phyloP scores from a whole-genome alignment of 2,113 vertebrate genomes.

The Alexandromys fortis region DNA sequence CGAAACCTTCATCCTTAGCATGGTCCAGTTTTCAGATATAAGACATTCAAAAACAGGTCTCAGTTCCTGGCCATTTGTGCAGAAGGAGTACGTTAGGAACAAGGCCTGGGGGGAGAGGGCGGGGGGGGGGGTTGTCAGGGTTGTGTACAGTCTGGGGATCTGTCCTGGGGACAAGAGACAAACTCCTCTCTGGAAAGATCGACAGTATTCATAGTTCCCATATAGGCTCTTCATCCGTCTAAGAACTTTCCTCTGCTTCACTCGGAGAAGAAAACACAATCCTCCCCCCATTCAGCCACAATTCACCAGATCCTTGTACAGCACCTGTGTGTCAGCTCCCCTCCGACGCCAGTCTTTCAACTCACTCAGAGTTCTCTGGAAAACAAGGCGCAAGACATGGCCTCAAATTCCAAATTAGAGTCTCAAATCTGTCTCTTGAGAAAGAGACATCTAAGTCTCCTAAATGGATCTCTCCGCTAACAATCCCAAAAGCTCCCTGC shows the following conservation, averaged over 20 bases:
- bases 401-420: not conserved
- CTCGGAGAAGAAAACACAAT: not conserved
- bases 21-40: not conserved
- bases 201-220: not conserved
- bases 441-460: constrained; percentile 1
- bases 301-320: not conserved
- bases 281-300: not conserved
- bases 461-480: not conserved
- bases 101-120: too few relatives aligned
- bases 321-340: not conserved
- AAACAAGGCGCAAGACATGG: not conserved
- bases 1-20: not conserved
- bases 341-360: not conserved
- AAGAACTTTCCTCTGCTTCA: not conserved
- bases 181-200: not conserved
- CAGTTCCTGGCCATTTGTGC: not conserved
- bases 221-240: not conserved
- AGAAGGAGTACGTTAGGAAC: not conserved
- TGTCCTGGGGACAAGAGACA: not conserved
- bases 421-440: not conserved
- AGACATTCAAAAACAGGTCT: not conserved
- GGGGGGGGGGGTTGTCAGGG: not conserved
- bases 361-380: not conserved
- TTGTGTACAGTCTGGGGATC: not conserved
- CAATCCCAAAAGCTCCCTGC: not conserved